Evolutionary conservation across 2,888 invertebrate species (phyloP), one percentile per base, ranked within the genome.

Genomic region (Rhyacophila evoluta): DNA sequence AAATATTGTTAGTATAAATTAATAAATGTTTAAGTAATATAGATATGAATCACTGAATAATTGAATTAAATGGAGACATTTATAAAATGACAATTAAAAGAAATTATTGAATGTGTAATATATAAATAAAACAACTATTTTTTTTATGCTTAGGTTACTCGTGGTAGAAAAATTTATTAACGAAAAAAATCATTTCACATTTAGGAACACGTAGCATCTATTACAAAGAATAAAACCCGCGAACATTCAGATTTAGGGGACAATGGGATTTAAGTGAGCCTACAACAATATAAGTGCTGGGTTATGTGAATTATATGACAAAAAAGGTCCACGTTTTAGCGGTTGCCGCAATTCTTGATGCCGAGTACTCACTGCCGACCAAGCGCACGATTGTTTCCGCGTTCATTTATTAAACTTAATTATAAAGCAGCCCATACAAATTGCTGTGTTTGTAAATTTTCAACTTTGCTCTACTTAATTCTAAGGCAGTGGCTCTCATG

Each of bases 401-500:
- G 29, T 27, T 71, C 78, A 74, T 78, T 78, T 78, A 78, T 78
- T 74, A 78, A 78, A 78, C 78, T 74, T 74, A 78, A 78, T 78
- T 78, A 78, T 78, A 71, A 78, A 78, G 70, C 78, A 74, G 78
- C 74, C 78, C 78, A 78, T 74, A 78, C 78, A 78, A 78, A 74
- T 78, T 78, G 78, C 78, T 78, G 70, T 74, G 78, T 15, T 33
- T 73, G 41, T 78, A 78, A 73, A 78, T 78, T 78, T 78, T 74
- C 68, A 78, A 74, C 74, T 78, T 74, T 27, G 38, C 39, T 74
- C 41, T 74, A 71, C 74, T 78, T 74, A 68, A 78, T 74, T 78
- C 39, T 38, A 69, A 39, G 68, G 70, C 55, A 55, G 55, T 55
- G 55, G 55, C 19, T 55, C 55, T 55, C 55, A 19, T 55, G 19